Percentiles rank a stretch among this genome's conserved stretches.
Conservation (phyloP, 2,888 invertebrate genomes). For the Tuta absoluta region DNA sequence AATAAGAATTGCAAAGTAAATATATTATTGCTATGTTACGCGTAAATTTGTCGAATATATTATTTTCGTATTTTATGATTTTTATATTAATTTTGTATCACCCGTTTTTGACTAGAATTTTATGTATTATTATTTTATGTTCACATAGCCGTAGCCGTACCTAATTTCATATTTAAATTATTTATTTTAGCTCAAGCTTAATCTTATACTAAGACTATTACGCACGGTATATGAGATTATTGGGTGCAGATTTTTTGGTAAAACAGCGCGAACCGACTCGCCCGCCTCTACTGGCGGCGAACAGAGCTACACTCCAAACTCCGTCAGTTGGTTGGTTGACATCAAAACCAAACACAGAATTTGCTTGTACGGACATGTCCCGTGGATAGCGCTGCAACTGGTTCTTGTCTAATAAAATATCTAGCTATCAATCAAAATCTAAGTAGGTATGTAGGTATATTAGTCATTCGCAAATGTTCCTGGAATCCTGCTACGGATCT, state of each 20-base stretch:
- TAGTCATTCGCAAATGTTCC: not conserved
- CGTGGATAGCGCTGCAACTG: not conserved
- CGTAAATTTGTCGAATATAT: not conserved
- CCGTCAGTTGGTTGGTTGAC: not conserved
- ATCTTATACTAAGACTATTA: too few species aligned
- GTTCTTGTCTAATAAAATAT: conserved; percentile 2
- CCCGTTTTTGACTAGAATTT: conserved; percentile 15
- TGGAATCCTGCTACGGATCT: not conserved
- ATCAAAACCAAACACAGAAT: not conserved
- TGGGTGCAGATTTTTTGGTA: not conserved
- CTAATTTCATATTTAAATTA: not conserved
- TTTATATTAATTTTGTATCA: conserved; percentile 4
- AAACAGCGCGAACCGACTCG: not conserved
- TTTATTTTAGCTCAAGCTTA: too few species aligned
- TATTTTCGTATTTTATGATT: not conserved
- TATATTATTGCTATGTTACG: not conserved
- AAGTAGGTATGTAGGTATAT: not conserved
- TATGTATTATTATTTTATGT: not conserved
- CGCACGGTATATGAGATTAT: too few species aligned
- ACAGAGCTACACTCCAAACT: too few species aligned
- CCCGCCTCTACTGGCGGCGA: too few species aligned
- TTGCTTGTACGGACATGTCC: conserved; percentile 4
- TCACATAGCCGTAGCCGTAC: not conserved
- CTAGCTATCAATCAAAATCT: not conserved
- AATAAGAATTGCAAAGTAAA: conserved; percentile 19